Evolutionary conservation across 2,888 invertebrate genomes (phyloP).

Genomic region (Macrosoma leucophasiata): DNA sequence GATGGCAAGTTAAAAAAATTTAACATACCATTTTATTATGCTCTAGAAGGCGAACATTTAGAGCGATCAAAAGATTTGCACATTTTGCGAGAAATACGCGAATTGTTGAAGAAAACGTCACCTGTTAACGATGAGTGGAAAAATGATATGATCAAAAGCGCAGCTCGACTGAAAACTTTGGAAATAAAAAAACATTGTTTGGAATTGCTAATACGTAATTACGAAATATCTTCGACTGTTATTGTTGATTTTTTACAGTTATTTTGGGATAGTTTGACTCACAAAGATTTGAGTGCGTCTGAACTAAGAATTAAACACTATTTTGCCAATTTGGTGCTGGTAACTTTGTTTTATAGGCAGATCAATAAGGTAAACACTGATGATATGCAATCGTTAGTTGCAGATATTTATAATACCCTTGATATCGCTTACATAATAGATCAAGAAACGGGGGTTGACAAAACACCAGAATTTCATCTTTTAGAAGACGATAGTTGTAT

Average conservation of each 20-base stretch:
- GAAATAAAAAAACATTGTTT: conserved; percentile 83
- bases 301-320: conserved; percentile 43
- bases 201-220: conserved; percentile 81
- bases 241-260: conserved; percentile 67
- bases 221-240: conserved; percentile 77
- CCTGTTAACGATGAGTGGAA: conserved; percentile 64
- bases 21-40: conserved; percentile 92
- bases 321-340: conserved; percentile 47
- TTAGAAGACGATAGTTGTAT: conserved; percentile 77
- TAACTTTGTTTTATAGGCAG: conserved; percentile 51
- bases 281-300: conserved; percentile 33
- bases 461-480: conserved; percentile 42
- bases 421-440: conserved; percentile 28
- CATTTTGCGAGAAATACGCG: conserved; percentile 84
- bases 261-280: conserved; percentile 57
- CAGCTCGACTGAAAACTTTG: conserved; percentile 80
- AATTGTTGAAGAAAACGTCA: conserved; percentile 77
- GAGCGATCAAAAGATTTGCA: conserved; percentile 92
- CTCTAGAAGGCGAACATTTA: conserved; percentile 90
- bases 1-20: conserved; percentile 89
- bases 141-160: conserved; percentile 72
- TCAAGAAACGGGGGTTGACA: conserved; percentile 22
- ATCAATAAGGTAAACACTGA: conserved; percentile 47
- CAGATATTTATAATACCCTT: conserved; percentile 38
- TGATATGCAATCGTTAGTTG: conserved; percentile 44